Evolutionary conservation across 2,797 vertebrate species (phyloP).

Genomic region (Malurus leucopterus): DNA sequence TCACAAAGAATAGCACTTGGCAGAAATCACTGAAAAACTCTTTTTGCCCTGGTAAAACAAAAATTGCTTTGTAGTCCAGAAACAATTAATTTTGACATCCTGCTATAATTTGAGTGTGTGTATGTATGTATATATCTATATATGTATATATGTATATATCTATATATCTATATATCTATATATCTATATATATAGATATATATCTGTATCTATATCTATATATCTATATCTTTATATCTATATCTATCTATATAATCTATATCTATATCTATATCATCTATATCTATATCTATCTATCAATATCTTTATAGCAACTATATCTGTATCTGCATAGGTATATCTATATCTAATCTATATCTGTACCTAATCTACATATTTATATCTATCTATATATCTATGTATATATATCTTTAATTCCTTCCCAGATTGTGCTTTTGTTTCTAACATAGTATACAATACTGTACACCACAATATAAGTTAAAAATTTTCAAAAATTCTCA

Average conservation of each 20-base stretch:
- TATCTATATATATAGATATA: background rate
- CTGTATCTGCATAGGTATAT: no score
- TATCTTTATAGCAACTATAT: no score
- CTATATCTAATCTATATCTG: no score
- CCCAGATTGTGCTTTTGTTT: background rate
- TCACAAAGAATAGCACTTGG: background rate
- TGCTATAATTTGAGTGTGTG: background rate
- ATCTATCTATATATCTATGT: no score
- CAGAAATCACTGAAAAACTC: background rate
- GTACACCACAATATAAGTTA: background rate
- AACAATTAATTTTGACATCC: background rate
- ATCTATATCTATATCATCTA: background rate
- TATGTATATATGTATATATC: no score
- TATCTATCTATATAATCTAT: no score
- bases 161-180: no score
- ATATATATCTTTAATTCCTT: background rate
- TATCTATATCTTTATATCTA: background rate
- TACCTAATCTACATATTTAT: no score
- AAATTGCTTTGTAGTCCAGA: background rate
- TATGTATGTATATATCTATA: no score
- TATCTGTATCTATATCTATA: no score
- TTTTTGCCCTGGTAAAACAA: background rate
- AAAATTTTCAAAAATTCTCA: background rate
- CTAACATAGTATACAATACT: background rate
- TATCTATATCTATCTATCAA: no score